These are phyloP conservation scores for Lysandra bellargus DNA, from an alignment of 2,888 invertebrate genomes.

Conservation along the genomic window DNA sequence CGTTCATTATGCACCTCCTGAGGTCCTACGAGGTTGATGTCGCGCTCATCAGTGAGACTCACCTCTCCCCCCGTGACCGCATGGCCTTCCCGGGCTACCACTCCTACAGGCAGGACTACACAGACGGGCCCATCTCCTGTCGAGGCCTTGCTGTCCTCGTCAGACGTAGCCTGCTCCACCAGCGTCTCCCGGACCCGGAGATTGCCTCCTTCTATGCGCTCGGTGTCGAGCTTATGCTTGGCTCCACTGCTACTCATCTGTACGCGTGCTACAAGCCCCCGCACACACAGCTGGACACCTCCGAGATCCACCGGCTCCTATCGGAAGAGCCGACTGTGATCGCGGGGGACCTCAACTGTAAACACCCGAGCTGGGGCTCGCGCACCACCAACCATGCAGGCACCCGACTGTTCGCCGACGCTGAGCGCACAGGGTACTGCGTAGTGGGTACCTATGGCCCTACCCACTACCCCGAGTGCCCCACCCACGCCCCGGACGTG, in stretches of 20 bases:
- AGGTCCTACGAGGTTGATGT: neutral
- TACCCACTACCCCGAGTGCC: neutral
- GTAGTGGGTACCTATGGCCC: neutral
- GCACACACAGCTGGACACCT: too few species aligned
- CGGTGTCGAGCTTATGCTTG: neutral
- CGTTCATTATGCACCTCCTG: neutral
- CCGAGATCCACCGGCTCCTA: neutral
- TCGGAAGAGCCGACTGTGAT: neutral
- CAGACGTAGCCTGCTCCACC: neutral
- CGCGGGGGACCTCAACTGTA: neutral
- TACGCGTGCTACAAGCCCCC: too few species aligned
- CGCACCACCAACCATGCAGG: neutral
- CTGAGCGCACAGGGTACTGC: too few species aligned
- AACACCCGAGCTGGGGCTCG: neutral
- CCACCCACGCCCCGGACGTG: neutral
- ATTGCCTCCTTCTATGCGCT: neutral
- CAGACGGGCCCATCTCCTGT: neutral
- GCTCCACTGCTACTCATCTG: too few species aligned
- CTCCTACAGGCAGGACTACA: neutral
- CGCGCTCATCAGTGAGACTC: neutral
- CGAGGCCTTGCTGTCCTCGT: neutral
- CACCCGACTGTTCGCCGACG: too few species aligned
- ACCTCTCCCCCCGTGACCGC: neutral
- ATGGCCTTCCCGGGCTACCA: neutral
- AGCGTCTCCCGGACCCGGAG: neutral